Evolutionary conservation across 2,113 vertebrate genomes (phyloP).

Genomic region (Amphilophus citrinellus): DNA sequence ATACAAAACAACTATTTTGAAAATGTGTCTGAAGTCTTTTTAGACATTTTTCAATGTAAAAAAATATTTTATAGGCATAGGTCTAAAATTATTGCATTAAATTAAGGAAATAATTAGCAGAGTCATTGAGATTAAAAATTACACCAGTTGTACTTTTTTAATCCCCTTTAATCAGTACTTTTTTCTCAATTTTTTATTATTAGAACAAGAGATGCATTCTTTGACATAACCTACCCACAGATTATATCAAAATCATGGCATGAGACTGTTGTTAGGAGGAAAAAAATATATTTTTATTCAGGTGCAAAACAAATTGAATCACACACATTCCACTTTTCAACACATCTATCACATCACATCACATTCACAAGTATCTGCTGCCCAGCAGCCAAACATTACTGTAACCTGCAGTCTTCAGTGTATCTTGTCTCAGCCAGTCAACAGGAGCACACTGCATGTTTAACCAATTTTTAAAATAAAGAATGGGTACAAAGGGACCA

Average conservation of each 20-base stretch:
- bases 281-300: constrained; percentile 58
- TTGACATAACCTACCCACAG: neutral
- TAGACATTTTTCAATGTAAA: no score
- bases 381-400: constrained; percentile 67
- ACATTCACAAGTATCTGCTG: constrained; percentile 54
- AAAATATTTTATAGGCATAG: no score
- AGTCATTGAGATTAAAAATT: neutral
- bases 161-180: neutral
- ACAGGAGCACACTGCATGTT: neutral
- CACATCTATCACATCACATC: constrained; percentile 16
- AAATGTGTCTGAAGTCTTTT: neutral
- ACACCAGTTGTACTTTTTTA: neutral
- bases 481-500: constrained; percentile 15
- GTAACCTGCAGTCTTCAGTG: constrained; percentile 53
- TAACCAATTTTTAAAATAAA: constrained; percentile 31
- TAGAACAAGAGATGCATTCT: neutral
- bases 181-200: rapidly evolving
- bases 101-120: neutral
- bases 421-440: constrained; percentile 8
- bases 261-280: constrained; percentile 12
- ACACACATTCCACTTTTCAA: constrained; percentile 14
- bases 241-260: neutral
- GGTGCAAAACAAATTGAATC: constrained; percentile 29
- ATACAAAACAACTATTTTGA: neutral
- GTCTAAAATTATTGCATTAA: neutral